These are phyloP conservation scores for Agonopterix alstromeriana DNA, from an alignment of 2,888 invertebrate species.

Conservation along the genomic window DNA sequence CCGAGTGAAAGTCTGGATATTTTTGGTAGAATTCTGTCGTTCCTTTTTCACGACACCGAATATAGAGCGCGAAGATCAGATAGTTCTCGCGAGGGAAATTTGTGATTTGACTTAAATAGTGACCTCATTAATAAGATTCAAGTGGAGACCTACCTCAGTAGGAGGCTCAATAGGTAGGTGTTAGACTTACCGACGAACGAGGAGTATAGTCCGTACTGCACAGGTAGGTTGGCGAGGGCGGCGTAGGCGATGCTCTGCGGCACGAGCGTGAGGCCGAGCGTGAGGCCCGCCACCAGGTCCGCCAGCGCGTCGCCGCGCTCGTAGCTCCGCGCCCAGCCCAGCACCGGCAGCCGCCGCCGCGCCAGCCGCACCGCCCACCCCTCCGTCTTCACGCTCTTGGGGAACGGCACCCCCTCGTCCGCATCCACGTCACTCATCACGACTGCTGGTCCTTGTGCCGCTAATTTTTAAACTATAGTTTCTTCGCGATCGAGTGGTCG, in stretches of 20 bases:
- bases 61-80: too few species aligned
- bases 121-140: too few species aligned
- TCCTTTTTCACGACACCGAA: too few species aligned
- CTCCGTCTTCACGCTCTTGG: constrained; percentile 10
- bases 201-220: constrained; percentile 95
- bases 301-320: constrained; percentile 81
- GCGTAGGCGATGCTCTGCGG: constrained; percentile 97
- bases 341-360: constrained; percentile 62
- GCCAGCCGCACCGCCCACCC: constrained; percentile 21
- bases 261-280: constrained; percentile 93
- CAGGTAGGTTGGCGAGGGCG: constrained; percentile 87
- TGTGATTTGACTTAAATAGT: too few species aligned
- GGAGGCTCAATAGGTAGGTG: too few species aligned
- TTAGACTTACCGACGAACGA: constrained; percentile 84
- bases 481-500: background rate
- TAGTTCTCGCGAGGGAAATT: too few species aligned
- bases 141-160: too few species aligned
- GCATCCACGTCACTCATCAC: constrained; percentile 13
- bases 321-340: constrained; percentile 83
- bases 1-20: too few species aligned
- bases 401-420: constrained; percentile 1
- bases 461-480: background rate
- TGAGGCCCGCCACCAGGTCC: constrained; percentile 92
- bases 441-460: constrained; percentile 25
- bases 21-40: too few species aligned